These are phyloP conservation scores for Luehdorfia chinensis DNA, from an alignment of 1,140 invertebrate genomes.

Conservation along the genomic window DNA sequence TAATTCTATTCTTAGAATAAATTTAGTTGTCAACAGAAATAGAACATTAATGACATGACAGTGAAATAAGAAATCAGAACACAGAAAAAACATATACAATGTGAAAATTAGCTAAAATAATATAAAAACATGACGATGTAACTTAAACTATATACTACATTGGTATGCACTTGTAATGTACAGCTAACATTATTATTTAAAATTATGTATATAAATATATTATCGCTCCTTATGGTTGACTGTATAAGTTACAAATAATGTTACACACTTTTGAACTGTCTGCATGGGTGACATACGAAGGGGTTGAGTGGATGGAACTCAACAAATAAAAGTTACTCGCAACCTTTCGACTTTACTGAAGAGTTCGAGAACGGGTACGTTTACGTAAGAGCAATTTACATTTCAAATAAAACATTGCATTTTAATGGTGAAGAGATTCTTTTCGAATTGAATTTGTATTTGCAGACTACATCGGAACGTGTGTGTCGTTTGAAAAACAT, in stretches of 20 bases:
- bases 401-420: constrained; percentile 11
- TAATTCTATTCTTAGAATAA: too few species aligned
- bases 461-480: neutral
- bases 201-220: too few species aligned
- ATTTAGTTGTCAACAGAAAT: too few species aligned
- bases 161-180: too few species aligned
- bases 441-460: constrained; percentile 7
- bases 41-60: too few species aligned
- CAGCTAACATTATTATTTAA: too few species aligned
- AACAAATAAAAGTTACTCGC: constrained; percentile 12
- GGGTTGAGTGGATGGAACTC: constrained; percentile 14
- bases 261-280: constrained; percentile 13
- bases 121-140: too few species aligned
- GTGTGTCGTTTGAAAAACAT: too few species aligned
- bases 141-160: too few species aligned
- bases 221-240: neutral
- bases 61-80: too few species aligned
- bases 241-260: constrained; percentile 5
- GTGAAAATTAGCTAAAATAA: too few species aligned
- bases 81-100: too few species aligned
- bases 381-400: constrained; percentile 9
- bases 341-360: constrained; percentile 5
- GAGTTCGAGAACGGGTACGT: constrained; percentile 1
- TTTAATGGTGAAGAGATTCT: constrained; percentile 7
- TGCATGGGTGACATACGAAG: constrained; percentile 8